These are phyloP conservation scores for Nesogale talazaci DNA, from an alignment of 2,113 vertebrate species.

Conservation along the genomic window DNA sequence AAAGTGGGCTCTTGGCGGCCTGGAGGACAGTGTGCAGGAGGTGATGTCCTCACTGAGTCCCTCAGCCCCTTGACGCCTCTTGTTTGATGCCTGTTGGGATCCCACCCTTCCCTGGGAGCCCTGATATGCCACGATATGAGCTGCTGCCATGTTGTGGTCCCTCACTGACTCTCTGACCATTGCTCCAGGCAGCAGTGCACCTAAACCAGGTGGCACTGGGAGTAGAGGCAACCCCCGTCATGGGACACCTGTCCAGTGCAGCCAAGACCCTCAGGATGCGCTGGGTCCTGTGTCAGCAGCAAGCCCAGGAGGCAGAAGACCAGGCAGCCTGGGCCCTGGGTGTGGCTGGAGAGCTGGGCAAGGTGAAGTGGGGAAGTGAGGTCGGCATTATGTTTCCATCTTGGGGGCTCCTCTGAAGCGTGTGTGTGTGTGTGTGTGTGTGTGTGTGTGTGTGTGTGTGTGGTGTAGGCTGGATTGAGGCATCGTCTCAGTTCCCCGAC, in stretches of 20 bases:
- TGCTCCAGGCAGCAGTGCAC: conserved; percentile 70
- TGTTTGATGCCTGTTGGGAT: background rate
- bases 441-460: too few relatives aligned
- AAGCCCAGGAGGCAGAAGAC: conserved; percentile 76
- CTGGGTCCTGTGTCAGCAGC: conserved; percentile 10
- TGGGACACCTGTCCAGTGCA: conserved; percentile 84
- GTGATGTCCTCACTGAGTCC: conserved; percentile 62
- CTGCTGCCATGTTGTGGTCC: background rate
- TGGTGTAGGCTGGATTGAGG: background rate
- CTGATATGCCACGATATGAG: background rate
- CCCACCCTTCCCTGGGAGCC: background rate
- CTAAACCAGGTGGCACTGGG: conserved; percentile 85
- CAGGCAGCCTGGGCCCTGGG: conserved; percentile 82
- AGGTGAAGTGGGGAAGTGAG: conserved; percentile 75
- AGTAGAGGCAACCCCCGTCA: conserved; percentile 80
- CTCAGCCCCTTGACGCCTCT: background rate
- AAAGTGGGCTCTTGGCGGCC: conserved; percentile 79
- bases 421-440: too few relatives aligned
- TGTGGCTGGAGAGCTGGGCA: conserved; percentile 79
- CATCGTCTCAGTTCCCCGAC: background rate
- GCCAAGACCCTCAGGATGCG: conserved; percentile 76
- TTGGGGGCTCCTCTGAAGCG: background rate
- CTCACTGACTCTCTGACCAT: background rate
- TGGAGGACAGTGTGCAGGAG: conserved; percentile 78
- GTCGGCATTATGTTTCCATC: too few relatives aligned